Base-by-base conservation (phyloP, 92 coral and sea anemone species). In the Metridium senile region DNA sequence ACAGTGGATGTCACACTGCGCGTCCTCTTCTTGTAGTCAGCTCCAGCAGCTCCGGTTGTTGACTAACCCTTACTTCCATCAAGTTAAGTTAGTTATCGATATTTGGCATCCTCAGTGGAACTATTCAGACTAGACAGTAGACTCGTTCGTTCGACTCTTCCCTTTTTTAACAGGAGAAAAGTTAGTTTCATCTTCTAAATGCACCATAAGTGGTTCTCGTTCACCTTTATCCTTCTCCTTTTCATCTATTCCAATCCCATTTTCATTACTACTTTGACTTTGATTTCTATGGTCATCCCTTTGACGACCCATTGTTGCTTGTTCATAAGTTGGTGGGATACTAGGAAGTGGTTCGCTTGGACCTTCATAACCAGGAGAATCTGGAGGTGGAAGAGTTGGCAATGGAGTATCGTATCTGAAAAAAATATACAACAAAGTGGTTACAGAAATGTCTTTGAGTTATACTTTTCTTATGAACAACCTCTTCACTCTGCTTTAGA, bases 261-360 rank as follows among this genome's bases (percentile, higher is more conserved):
- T 79, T 33, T 79, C 84, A 29, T 79, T 79, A 26, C 84, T 79
- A 16, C 84, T 79, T 74, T 79, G 67, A 35, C 84, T 79, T 26
- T 29, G 68, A 9, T 68, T 70, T 27, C 49, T 39, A 39, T n/a
- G n/a, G n/a, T n/a, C n/a, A n/a, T n/a, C n/a, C n/a, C n/a, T n/a
- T n/a, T n/a, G n/a, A n/a, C 26, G 46, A 3, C 54, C 80, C 30
- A 45, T 70, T 26, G 65, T 34, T 20, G 86, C 85, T 30, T 75
- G 82, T 64, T 84, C 83, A 62, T 79, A 88, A 9, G 82, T 51
- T 3, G 92, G 92, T 21, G 92, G 92, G 16, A 81, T 81, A 35
- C 85, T 72, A 26, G 84, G 84, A 11, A 79, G 84, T 0, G 84
- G 84, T 58, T 33, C 71, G 63, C 58, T 68, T 11, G 70, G 56